phyloP scores from a whole-genome alignment of 2,888 invertebrate genomes.

The Cenopis cana region DNA sequence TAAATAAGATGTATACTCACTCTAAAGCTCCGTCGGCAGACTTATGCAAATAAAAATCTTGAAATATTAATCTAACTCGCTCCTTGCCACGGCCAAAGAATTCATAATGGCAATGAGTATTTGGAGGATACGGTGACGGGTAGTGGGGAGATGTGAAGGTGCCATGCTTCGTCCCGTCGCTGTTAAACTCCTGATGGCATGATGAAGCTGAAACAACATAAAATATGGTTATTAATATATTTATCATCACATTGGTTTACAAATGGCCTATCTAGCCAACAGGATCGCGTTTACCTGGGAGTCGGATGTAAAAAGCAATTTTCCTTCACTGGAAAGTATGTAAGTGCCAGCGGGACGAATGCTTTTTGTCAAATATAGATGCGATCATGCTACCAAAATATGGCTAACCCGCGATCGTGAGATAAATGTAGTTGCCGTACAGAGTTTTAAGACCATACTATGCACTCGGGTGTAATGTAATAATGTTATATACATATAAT shows the following conservation, averaged over 20 bases:
- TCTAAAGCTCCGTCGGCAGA: conserved; percentile 86
- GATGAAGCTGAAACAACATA: conserved; percentile 87
- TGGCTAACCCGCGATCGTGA: too few species aligned
- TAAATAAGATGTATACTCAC: conserved; percentile 84
- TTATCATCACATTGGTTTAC: not conserved
- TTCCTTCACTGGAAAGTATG: too few species aligned
- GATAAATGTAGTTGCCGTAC: too few species aligned
- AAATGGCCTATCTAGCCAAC: not conserved
- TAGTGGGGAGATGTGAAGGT: conserved; percentile 94
- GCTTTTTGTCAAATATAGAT: too few species aligned
- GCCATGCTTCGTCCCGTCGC: conserved; percentile 92
- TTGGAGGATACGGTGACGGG: conserved; percentile 92
- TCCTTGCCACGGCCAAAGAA: conserved; percentile 95
- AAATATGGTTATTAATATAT: conserved; percentile 35
- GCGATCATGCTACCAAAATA: too few species aligned
- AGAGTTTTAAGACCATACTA: too few species aligned
- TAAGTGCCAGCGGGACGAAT: too few species aligned
- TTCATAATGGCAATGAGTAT: conserved; percentile 94
- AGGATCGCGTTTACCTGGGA: too few species aligned
- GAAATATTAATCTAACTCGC: conserved; percentile 93
- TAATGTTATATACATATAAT: too few species aligned
- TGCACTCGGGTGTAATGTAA: too few species aligned
- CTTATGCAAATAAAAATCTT: conserved; percentile 92
- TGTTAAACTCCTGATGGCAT: conserved; percentile 91
- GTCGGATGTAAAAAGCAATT: too few species aligned